A percentile compares a stretch with the other conserved stretches of the same genome.
Evolutionary conservation across 2,888 invertebrate species (phyloP).

Genomic region (Diploptera punctata): DNA sequence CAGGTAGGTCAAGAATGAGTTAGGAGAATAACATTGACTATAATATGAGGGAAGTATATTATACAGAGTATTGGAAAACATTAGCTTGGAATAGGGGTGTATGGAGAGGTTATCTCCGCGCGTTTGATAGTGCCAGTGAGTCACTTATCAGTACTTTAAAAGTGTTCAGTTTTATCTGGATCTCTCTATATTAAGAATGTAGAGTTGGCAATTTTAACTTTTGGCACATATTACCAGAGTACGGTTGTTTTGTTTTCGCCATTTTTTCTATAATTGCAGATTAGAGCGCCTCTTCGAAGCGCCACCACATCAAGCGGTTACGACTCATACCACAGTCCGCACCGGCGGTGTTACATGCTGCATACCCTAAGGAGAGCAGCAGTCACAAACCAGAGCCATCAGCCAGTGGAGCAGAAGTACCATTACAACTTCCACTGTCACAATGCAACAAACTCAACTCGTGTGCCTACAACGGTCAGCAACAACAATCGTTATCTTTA

Average conservation of each 20-base stretch:
- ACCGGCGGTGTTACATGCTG: conserved; percentile 51
- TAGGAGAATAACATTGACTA: too few relatives aligned
- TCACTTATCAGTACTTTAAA: too few relatives aligned
- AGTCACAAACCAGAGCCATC: background rate
- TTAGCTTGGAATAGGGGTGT: too few relatives aligned
- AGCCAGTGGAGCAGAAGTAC: conserved; percentile 6
- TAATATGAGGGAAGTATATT: too few relatives aligned
- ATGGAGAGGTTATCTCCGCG: too few relatives aligned
- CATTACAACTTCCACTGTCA: background rate
- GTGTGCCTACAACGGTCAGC: background rate
- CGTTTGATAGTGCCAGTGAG: too few relatives aligned
- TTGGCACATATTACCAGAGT: too few relatives aligned
- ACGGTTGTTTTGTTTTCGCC: conserved; percentile 35
- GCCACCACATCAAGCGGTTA: conserved; percentile 51
- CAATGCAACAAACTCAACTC: background rate
- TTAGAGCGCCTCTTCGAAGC: conserved; percentile 44
- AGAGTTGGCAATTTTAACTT: too few relatives aligned
- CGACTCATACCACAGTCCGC: conserved; percentile 52
- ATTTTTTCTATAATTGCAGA: conserved; percentile 44
- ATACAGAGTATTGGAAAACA: too few relatives aligned
- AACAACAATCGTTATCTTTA: conserved; percentile 24
- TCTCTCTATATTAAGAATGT: too few relatives aligned
- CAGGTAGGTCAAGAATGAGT: too few relatives aligned
- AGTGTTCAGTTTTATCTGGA: too few relatives aligned
- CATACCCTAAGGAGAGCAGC: conserved; percentile 19